Evolutionary conservation across 2,888 invertebrate species (phyloP), one percentile per base, ranked within the genome.

Genomic region (Acronicta aceris): DNA sequence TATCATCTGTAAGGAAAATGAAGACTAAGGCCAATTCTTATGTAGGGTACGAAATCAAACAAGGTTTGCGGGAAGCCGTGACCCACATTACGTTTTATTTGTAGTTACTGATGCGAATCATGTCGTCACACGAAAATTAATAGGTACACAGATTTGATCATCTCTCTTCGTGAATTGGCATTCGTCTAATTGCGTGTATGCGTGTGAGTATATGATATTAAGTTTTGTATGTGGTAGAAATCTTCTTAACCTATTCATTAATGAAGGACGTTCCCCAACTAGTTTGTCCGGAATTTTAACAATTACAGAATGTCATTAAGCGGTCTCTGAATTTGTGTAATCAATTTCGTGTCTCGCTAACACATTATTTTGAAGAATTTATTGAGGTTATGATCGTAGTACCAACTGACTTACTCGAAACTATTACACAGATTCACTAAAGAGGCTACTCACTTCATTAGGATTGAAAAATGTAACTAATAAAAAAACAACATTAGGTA

Each of bases 1-100:
- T 62, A 55, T 63, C 53, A 72, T 61, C 43, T 49, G 65, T 59
- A 74, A 81, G 81, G 78, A 84, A 81, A 84, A 82, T 57, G 49
- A 71, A 73, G 57, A 61, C 50, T 70, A 77, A 82, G 77, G 79
- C 71, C 78, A 75, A 77, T 67, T 61, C 47, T 59, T 59, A 65
- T 62, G 65, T 59, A 65, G 65, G 65, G 59, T 73, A 77, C 66
- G 57, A 71, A 70, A 85, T 80, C 81, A 82, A 85, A 83, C 88
- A 83, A 89, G 85, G 88, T 86, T 88, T 85, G 84, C 78, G 66
- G 70, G 73, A 82, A 87, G 86, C 93, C 93, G 65, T 93, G 94
- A 93, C 94, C 93, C 78, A 90, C 84, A 88, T 92, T 74, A 77
- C 76, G 85, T 83, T 84, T 80, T 91, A 90, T 91, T 90, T 87